phyloP scores from a whole-genome alignment of 2,797 vertebrate genomes.

The Enteromius treurensis region DNA sequence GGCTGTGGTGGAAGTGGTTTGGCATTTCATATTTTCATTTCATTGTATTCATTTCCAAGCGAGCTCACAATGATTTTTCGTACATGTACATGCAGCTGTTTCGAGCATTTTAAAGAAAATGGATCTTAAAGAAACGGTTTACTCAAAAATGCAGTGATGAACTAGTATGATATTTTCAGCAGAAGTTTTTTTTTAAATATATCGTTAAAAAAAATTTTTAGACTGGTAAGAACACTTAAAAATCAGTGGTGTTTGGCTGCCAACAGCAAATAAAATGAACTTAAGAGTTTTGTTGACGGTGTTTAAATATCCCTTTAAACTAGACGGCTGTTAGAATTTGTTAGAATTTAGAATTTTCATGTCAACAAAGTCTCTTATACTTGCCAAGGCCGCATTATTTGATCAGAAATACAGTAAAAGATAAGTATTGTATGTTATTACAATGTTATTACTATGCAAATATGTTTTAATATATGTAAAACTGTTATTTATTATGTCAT shows the following conservation, averaged over 20 bases:
- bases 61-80: background rate
- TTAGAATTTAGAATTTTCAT: background rate
- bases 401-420: background rate
- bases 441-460: background rate
- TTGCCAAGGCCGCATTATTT: background rate
- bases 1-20: slow-evolving; percentile 33
- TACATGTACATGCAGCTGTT: background rate
- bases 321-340: background rate
- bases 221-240: background rate
- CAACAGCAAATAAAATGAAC: background rate
- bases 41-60: background rate
- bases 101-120: background rate
- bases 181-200: background rate
- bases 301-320: too few species aligned
- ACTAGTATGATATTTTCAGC: background rate
- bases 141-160: background rate
- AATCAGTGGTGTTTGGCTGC: too few species aligned
- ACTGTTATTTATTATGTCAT: background rate
- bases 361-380: background rate
- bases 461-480: background rate
- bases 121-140: background rate
- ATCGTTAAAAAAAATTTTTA: background rate
- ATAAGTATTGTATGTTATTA: background rate
- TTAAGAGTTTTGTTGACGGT: too few species aligned
- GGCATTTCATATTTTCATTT: background rate